These are phyloP conservation scores for Papio anubis DNA, from an alignment of 2,113 vertebrate genomes.

Conservation along the genomic window DNA sequence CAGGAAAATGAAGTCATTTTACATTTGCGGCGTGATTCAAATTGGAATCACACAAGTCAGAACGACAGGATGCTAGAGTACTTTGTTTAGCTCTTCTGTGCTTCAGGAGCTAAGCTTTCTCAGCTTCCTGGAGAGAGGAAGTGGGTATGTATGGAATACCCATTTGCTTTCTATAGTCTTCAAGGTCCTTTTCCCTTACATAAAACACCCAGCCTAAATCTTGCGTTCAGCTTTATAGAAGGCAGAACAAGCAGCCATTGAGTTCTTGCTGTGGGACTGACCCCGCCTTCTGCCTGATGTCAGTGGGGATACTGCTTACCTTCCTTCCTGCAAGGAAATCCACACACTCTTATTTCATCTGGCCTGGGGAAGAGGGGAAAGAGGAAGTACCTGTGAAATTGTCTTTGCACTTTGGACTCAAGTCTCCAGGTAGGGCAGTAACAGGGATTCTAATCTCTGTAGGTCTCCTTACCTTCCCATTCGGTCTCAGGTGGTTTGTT, in stretches of 20 bases:
- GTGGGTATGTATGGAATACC: slow-evolving; percentile 62
- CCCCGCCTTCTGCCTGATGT: not conserved
- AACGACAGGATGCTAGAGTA: slow-evolving; percentile 54
- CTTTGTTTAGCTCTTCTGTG: slow-evolving; percentile 64
- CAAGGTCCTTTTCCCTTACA: not conserved
- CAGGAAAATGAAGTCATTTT: slow-evolving; percentile 76
- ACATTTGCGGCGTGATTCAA: slow-evolving; percentile 46
- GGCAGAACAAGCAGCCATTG: slow-evolving; percentile 56
- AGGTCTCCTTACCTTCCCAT: not conserved
- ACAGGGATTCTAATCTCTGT: not conserved
- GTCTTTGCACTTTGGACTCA: not conserved
- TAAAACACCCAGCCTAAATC: slow-evolving; percentile 19
- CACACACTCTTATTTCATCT: not conserved
- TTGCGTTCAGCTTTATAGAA: slow-evolving; percentile 1
- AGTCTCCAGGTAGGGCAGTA: not conserved
- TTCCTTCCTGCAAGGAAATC: slow-evolving; percentile 8
- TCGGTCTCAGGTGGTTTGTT: not conserved
- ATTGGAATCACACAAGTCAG: slow-evolving; percentile 50
- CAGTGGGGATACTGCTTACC: not conserved
- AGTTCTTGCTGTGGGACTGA: not conserved
- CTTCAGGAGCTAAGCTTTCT: not conserved
- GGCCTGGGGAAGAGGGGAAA: not conserved
- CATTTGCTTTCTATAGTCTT: slow-evolving; percentile 53
- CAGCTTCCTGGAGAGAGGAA: slow-evolving; percentile 63
- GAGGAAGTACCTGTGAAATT: not conserved